Evolutionary conservation across 2,888 invertebrate genomes (phyloP).

Genomic region (Polydrusus cervinus): DNA sequence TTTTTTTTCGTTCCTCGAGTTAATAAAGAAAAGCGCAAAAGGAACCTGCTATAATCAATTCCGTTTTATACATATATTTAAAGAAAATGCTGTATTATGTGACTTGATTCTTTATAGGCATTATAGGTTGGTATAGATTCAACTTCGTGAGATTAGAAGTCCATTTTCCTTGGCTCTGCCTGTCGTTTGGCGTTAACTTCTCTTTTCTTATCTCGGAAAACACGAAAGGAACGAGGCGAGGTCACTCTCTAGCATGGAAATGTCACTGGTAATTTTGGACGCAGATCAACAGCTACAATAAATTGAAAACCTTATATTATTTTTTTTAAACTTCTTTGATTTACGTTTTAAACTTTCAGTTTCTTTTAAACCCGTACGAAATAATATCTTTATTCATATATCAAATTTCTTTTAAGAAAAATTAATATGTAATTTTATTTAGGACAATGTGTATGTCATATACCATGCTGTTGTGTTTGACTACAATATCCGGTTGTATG

Average conservation of each 20-base stretch:
- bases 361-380: no score
- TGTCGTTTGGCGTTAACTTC: conserved; percentile 65
- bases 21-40: no score
- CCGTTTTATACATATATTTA: not conserved
- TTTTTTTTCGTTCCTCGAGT: no score
- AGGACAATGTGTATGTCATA: no score
- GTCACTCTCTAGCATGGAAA: conserved; percentile 65
- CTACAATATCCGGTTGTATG: no score
- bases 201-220: conserved; percentile 63
- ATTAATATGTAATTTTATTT: no score
- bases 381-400: no score
- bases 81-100: conserved; percentile 26
- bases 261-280: conserved; percentile 63
- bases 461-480: no score
- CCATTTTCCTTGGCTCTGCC: conserved; percentile 55
- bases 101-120: conserved; percentile 40
- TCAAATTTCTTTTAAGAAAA: no score
- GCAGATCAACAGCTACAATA: conserved; percentile 41
- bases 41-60: not conserved
- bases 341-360: no score
- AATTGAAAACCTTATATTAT: not conserved
- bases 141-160: conserved; percentile 55
- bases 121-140: conserved; percentile 51
- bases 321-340: no score
- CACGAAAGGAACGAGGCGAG: conserved; percentile 63